Base-by-base conservation (phyloP, 2,888 invertebrate genomes). In the Eristalis arbustorum region DNA sequence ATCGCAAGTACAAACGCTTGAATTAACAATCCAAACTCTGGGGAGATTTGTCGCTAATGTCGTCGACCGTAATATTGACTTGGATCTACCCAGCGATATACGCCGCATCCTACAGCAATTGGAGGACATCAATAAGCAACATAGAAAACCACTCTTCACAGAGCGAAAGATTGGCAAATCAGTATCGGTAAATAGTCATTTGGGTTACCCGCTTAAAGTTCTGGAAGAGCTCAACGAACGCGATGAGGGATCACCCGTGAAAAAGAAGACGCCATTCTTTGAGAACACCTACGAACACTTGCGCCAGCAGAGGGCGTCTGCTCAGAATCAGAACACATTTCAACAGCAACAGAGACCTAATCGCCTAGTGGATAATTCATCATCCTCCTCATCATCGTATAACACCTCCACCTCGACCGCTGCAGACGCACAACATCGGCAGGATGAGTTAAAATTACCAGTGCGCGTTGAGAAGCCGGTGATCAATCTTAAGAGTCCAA, bases 31-130 rank as follows among this genome's bases (percentile, higher is more conserved):
- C 0, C 94, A 95, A 0, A 94, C 96, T 0, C 93, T 97, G 5
- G 96, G 96, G 3, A 94, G 95, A 2, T 97, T 95, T 91, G 94
- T 97, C n/a, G 94, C 95, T 6, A 94, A 94, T 4, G 91, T 97
- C 71, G 94, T 95, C 25, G 95, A 95, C 56, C 94, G 94, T 18
- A 94, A 95, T 72, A 93, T 95, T 57, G 95, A 95, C 59, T 92
- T 95, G 14, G 96, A 97, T 68, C 93, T 96, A 66, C 96, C 97
- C 0, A 93, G 94, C 0, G 97, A 97, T 82, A 95, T 97, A 4
- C 94, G 96, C 69, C 94, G 96, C 88, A 95, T 97, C 62, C 93
- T 97, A 0, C 95, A 96, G 34, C 96, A 95, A 92, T 88, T 92
- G 64, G 91, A 93, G n/a, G 94, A 94, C 71, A 92, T 94, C 42